These are phyloP conservation scores for Neotoxoptera formosana DNA, from an alignment of 1,140 invertebrate genomes.

Conservation along the genomic window DNA sequence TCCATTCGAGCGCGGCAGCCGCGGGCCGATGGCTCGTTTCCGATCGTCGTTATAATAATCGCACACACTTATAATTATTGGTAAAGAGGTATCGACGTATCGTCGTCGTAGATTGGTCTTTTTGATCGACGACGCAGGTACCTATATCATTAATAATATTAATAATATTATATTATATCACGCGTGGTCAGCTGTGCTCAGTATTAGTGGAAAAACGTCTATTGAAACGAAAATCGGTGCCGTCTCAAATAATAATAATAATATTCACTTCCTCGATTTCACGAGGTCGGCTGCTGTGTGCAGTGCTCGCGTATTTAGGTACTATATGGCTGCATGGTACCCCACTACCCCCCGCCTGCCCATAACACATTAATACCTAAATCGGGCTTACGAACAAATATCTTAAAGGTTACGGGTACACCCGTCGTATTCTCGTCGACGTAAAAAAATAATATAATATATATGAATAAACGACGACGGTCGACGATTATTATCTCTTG, in stretches of 20 bases:
- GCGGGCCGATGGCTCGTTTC: background rate
- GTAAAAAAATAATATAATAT: background rate
- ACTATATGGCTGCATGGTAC: background rate
- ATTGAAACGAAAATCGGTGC: background rate
- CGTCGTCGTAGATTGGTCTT: background rate
- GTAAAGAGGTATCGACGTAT: background rate
- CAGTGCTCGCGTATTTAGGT: background rate
- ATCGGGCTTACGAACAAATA: background rate
- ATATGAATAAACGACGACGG: background rate
- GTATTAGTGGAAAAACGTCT: background rate
- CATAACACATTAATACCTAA: background rate
- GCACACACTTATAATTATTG: background rate
- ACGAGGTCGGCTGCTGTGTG: background rate
- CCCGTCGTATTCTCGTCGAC: background rate
- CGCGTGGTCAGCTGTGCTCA: background rate
- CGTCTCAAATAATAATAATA: background rate
- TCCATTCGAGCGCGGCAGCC: background rate
- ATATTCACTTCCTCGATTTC: background rate
- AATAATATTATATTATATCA: background rate
- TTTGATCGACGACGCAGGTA: background rate
- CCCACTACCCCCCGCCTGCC: background rate
- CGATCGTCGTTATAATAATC: background rate
- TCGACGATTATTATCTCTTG: slow-evolving; percentile 29
- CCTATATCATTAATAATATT: background rate
- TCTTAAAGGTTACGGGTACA: slow-evolving; percentile 25